Percentiles rank a stretch among this genome's conserved stretches.
phyloP scores from a whole-genome alignment of 2,113 vertebrate species.

The Pituophis catenifer region DNA sequence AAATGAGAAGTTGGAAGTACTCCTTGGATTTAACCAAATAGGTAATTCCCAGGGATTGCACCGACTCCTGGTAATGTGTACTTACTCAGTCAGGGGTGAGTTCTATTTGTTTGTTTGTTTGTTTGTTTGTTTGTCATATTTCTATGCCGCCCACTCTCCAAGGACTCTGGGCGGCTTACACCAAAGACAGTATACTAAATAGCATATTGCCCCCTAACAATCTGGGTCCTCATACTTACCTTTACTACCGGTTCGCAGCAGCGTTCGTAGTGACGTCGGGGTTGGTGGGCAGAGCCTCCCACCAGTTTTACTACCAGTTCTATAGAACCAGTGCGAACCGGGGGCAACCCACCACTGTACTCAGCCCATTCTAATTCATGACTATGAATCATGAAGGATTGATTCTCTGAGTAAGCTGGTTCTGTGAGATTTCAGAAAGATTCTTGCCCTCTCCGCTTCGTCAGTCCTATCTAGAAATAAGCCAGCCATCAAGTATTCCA shows the following conservation, averaged over 20 bases:
- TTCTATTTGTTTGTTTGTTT: too few species aligned
- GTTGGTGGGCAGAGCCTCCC: too few species aligned
- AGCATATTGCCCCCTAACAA: too few species aligned
- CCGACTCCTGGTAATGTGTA: neutral
- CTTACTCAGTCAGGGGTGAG: neutral
- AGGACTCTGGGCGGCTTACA: too few species aligned
- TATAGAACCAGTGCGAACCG: too few species aligned
- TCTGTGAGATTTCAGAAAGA: neutral
- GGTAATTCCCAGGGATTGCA: neutral
- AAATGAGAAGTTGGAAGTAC: neutral
- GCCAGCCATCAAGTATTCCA: neutral
- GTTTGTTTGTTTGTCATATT: too few species aligned
- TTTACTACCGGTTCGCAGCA: too few species aligned
- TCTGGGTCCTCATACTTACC: too few species aligned
- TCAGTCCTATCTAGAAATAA: neutral
- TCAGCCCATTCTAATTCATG: neutral
- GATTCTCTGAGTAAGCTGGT: neutral
- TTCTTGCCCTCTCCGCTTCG: accelerated
- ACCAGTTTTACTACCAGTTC: too few species aligned
- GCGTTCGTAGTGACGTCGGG: too few species aligned
- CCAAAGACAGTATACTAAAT: too few species aligned
- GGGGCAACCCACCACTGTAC: neutral
- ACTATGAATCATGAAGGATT: neutral
- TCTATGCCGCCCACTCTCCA: too few species aligned
- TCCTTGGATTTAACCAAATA: neutral